Conservation (phyloP, 64 coral and sea anemone species). For the Pocillopora damicornis region DNA sequence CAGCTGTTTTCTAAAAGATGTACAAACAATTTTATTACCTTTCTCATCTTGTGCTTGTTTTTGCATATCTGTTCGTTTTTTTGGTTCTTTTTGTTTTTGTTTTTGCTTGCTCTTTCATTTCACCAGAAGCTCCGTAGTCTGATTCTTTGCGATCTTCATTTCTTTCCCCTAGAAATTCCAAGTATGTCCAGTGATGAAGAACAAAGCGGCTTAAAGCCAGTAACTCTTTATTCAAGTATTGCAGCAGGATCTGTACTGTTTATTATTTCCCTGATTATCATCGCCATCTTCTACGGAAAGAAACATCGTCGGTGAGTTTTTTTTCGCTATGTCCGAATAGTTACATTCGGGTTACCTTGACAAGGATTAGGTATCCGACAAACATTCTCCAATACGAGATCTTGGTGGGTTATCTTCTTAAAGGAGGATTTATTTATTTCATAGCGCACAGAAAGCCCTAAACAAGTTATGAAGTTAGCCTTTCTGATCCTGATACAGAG, state of each 20-base stretch:
- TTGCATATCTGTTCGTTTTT: too few relatives aligned
- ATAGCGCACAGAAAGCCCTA: too few relatives aligned
- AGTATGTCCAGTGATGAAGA: not conserved
- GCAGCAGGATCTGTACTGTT: not conserved
- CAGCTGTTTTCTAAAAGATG: not conserved
- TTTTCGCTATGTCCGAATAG: not conserved
- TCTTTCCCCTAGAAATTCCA: not conserved
- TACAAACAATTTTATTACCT: not conserved
- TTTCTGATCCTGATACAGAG: too few relatives aligned
- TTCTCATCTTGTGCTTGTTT: not conserved
- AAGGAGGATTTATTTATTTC: too few relatives aligned
- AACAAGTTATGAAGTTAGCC: too few relatives aligned
- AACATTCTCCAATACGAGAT: too few relatives aligned
- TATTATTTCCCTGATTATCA: not conserved
- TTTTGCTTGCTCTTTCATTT: too few relatives aligned
- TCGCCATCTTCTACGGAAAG: not conserved
- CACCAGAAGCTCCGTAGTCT: too few relatives aligned
- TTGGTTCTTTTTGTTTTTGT: too few relatives aligned
- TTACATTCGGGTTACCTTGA: not conserved
- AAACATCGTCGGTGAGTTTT: not conserved
- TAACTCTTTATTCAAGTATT: not conserved
- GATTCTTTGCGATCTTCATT: not conserved
- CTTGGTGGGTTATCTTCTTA: too few relatives aligned
- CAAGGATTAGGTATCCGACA: not conserved
- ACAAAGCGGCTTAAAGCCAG: not conserved